Conservation (phyloP, 2,888 invertebrate genomes). For the Lithophane ornitopus region DNA sequence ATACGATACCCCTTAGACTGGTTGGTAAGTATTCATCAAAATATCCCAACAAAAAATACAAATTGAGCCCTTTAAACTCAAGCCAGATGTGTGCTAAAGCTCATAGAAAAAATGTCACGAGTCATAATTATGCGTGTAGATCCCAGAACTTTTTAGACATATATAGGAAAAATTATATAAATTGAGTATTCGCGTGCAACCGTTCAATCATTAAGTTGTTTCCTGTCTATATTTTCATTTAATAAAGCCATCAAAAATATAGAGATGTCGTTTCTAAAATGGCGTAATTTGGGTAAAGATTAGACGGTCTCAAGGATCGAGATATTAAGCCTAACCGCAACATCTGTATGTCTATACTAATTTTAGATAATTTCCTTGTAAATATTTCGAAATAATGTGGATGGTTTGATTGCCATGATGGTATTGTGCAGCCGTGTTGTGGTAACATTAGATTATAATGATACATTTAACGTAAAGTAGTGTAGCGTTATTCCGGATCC, state of each 20-base stretch:
- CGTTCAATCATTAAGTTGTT: slow-evolving; percentile 52
- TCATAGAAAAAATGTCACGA: slow-evolving; percentile 37
- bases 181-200: slow-evolving; percentile 62
- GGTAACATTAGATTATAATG: slow-evolving; percentile 45
- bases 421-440: slow-evolving; percentile 49
- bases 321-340: slow-evolving; percentile 66
- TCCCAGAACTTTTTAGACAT: slow-evolving; percentile 15
- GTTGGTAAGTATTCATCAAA: neutral
- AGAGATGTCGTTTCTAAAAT: slow-evolving; percentile 57
- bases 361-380: slow-evolving; percentile 63
- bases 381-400: slow-evolving; percentile 57
- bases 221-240: slow-evolving; percentile 67
- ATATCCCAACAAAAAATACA: neutral
- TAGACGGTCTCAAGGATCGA: slow-evolving; percentile 62
- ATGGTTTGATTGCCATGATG: slow-evolving; percentile 46
- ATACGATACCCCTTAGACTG: no score
- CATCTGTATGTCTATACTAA: slow-evolving; percentile 60
- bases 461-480: slow-evolving; percentile 23
- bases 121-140: slow-evolving; percentile 33
- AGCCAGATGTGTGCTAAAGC: slow-evolving; percentile 15
- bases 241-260: slow-evolving; percentile 76
- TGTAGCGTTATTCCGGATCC: neutral
- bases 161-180: slow-evolving; percentile 40
- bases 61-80: slow-evolving; percentile 2
- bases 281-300: slow-evolving; percentile 67